Conservation (phyloP, 37 sponge, comb jelly and placozoan genomes). For the Chondrilla cf. caribensis region DNA sequence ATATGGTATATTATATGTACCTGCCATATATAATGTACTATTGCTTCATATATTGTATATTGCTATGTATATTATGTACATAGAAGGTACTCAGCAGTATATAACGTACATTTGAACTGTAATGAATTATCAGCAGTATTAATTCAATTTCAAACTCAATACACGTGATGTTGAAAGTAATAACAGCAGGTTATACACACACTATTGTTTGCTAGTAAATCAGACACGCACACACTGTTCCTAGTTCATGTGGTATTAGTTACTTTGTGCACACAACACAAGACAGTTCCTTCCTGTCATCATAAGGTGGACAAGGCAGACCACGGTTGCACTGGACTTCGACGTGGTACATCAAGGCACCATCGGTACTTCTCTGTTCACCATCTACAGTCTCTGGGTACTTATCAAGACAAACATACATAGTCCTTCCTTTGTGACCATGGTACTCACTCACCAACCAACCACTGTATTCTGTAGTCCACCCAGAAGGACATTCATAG, state of each 20-base stretch:
- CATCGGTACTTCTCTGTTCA: not conserved
- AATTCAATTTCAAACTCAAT: too few species aligned
- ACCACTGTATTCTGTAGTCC: slow-evolving; percentile 51
- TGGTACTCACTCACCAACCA: slow-evolving; percentile 36
- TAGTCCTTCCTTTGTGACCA: not conserved
- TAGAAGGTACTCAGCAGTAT: too few species aligned
- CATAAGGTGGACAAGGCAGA: slow-evolving; percentile 45
- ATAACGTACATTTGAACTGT: too few species aligned
- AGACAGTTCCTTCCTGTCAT: slow-evolving; percentile 29
- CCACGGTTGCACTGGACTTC: slow-evolving; percentile 37
- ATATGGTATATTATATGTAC: too few species aligned
- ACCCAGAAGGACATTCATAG: slow-evolving; percentile 21
- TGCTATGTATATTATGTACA: too few species aligned
- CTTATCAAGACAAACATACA: slow-evolving; percentile 51
- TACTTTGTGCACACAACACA: slow-evolving; percentile 55
- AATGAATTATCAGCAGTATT: too few species aligned
- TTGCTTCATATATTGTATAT: too few species aligned
- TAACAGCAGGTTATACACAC: too few species aligned
- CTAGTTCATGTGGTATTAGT: not conserved
- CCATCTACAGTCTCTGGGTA: slow-evolving; percentile 30
- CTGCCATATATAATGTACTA: too few species aligned
- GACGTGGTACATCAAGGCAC: slow-evolving; percentile 37
- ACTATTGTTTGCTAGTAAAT: too few species aligned
- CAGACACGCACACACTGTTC: not conserved
- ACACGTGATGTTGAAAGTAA: too few species aligned